Evolutionary conservation across 2,797 vertebrate species (phyloP).

Genomic region (Syngnathus acus): DNA sequence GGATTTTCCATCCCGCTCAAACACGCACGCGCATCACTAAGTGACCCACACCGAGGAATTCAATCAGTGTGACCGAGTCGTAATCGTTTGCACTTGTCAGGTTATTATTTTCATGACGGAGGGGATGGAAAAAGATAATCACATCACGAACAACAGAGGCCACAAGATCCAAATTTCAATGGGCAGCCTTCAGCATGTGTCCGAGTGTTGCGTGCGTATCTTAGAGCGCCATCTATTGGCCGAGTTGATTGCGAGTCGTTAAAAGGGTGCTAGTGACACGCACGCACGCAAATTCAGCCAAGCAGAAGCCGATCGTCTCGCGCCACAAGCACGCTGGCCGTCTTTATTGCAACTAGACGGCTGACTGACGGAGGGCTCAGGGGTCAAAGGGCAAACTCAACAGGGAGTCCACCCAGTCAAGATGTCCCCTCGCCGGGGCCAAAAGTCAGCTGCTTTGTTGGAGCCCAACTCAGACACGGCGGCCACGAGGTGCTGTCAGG

Average conservation of each 20-base stretch:
- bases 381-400: slow-evolving; percentile 60
- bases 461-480: slow-evolving; percentile 47
- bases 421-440: slow-evolving; percentile 40
- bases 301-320: slow-evolving; percentile 7
- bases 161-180: background rate
- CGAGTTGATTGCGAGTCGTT: too few relatives aligned
- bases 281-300: background rate
- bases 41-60: slow-evolving; percentile 5
- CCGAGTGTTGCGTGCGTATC: too few relatives aligned
- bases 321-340: slow-evolving; percentile 7
- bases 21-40: slow-evolving; percentile 28
- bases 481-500: slow-evolving; percentile 20
- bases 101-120: background rate
- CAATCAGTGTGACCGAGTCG: background rate
- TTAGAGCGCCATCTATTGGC: too few relatives aligned
- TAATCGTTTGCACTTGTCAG: background rate
- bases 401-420: slow-evolving; percentile 40
- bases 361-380: slow-evolving; percentile 54
- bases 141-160: background rate
- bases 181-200: too few relatives aligned
- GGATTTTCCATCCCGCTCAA: slow-evolving; percentile 65
- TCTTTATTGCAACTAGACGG: slow-evolving; percentile 37
- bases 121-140: background rate
- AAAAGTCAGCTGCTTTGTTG: slow-evolving; percentile 58
- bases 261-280: background rate